These are phyloP conservation scores for Sclerurus mexicanus DNA, from an alignment of 2,113 vertebrate genomes.

Conservation along the genomic window DNA sequence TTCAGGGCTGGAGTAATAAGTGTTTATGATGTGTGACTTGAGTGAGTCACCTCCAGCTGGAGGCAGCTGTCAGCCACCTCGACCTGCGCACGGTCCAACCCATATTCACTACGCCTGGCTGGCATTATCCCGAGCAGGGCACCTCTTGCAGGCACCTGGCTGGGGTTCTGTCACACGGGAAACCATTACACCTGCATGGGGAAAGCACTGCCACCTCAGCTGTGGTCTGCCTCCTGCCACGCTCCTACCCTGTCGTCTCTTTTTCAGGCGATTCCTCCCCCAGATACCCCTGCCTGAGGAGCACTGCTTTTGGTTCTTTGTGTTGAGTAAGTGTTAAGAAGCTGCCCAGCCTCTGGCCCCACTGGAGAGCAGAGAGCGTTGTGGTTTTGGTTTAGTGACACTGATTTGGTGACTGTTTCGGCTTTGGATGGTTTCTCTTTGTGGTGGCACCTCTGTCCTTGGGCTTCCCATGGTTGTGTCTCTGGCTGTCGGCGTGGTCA, in stretches of 20 bases:
- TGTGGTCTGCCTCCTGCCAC: neutral
- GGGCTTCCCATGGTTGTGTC: neutral
- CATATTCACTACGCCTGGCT: neutral
- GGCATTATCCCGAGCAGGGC: neutral
- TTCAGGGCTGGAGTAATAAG: neutral
- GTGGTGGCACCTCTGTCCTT: neutral
- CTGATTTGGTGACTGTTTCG: neutral
- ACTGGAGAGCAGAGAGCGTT: fast-evolving
- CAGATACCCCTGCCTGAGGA: fast-evolving
- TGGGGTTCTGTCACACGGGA: neutral
- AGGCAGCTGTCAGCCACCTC: neutral
- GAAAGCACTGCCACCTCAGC: neutral
- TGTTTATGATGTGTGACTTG: neutral
- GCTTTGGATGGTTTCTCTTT: neutral
- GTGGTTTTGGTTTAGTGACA: fast-evolving
- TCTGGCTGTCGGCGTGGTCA: neutral
- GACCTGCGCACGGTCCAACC: neutral
- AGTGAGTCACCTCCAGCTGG: neutral
- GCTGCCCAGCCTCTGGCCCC: neutral
- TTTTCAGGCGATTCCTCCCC: neutral
- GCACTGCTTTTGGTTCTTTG: neutral
- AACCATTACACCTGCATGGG: neutral
- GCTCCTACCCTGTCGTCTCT: neutral
- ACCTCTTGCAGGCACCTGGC: neutral
- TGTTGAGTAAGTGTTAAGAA: neutral